A percentile compares a stretch with the other conserved stretches of the same genome.
Conservation (phyloP, 35 echinoderm and acorn worm species). For the Diadema setosum region DNA sequence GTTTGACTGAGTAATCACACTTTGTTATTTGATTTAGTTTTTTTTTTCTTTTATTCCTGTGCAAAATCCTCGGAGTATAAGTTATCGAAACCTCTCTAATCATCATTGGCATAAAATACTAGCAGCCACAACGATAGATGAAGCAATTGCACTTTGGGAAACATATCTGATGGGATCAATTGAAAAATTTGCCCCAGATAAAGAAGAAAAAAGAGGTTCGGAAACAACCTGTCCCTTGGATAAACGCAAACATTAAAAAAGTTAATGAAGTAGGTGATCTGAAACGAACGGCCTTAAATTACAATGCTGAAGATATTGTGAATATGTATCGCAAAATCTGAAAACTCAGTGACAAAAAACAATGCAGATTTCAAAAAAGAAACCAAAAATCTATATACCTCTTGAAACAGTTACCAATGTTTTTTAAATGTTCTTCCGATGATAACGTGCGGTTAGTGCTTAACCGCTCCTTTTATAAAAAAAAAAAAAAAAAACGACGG, state of each 20-base stretch:
- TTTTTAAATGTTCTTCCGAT: too few relatives aligned
- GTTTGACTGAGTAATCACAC: not conserved
- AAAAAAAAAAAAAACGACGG: too few relatives aligned
- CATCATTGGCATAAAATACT: not conserved
- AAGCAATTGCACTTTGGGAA: not conserved
- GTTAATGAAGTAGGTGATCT: too few relatives aligned
- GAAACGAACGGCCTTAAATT: too few relatives aligned
- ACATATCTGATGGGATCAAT: not conserved
- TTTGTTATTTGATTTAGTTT: not conserved
- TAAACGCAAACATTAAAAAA: not conserved
- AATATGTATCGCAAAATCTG: too few relatives aligned
- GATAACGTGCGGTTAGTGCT: too few relatives aligned
- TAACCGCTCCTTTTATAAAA: too few relatives aligned
- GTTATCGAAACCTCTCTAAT: not conserved
- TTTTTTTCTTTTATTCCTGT: not conserved
- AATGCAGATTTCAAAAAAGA: too few relatives aligned
- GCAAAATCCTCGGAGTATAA: not conserved
- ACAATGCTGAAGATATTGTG: too few relatives aligned
- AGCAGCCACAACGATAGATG: not conserved
- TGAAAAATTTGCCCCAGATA: not conserved
- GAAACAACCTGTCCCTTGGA: not conserved
- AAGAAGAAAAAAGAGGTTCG: not conserved
- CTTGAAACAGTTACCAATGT: too few relatives aligned
- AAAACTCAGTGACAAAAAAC: too few relatives aligned
- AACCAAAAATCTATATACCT: too few relatives aligned